phyloP scores from a whole-genome alignment of 53 echinoderm and acorn worm species.

The Glandiceps talaboti region DNA sequence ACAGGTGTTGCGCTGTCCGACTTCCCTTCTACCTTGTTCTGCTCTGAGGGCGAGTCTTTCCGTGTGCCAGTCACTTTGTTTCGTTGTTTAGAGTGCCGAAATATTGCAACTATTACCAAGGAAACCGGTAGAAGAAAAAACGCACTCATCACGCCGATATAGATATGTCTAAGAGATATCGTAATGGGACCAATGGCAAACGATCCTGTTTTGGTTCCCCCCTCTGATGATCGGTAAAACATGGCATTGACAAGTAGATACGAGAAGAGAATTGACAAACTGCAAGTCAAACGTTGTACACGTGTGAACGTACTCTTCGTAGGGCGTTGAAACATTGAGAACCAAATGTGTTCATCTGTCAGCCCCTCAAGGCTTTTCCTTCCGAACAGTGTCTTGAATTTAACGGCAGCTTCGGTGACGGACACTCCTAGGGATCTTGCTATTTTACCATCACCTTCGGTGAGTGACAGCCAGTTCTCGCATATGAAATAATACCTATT shows the following conservation, averaged over 20 bases:
- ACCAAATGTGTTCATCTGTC: constrained; percentile 67
- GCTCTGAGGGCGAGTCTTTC: too few relatives aligned
- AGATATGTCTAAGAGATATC: too few relatives aligned
- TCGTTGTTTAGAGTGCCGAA: too few relatives aligned
- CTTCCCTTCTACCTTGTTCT: too few relatives aligned
- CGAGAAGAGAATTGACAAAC: constrained; percentile 44
- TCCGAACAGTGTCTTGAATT: constrained; percentile 40
- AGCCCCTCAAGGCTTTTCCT: constrained; percentile 40
- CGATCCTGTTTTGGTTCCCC: too few relatives aligned
- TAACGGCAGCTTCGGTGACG: constrained; percentile 29
- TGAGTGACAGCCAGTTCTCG: constrained; percentile 57
- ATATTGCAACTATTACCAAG: too few relatives aligned
- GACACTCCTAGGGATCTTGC: constrained; percentile 49
- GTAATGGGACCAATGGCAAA: too few relatives aligned
- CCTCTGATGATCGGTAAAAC: constrained; percentile 36
- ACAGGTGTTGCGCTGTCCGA: too few relatives aligned
- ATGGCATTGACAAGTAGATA: constrained; percentile 57
- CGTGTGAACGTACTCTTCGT: constrained; percentile 53
- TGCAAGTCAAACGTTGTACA: constrained; percentile 56
- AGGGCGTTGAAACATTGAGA: constrained; percentile 61
- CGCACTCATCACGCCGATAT: too few relatives aligned
- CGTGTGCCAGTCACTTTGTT: too few relatives aligned
- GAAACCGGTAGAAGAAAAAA: too few relatives aligned
- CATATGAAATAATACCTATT: constrained; percentile 61
- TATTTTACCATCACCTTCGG: constrained; percentile 52